Evolutionary conservation across 2,113 vertebrate genomes (phyloP).

Genomic region (Macquaria ambigua): DNA sequence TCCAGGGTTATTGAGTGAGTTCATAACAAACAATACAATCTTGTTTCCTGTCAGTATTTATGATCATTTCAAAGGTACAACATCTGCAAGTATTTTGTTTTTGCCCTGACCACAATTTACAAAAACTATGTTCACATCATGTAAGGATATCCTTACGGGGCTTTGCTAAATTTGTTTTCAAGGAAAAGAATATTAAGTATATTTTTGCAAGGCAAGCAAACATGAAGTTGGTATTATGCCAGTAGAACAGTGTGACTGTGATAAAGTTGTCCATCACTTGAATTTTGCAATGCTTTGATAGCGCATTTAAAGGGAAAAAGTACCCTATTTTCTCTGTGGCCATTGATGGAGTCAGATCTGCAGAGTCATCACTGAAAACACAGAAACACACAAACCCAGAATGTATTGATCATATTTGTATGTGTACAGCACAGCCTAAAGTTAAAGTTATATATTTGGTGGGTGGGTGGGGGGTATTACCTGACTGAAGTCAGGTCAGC

Average conservation of each 20-base stretch:
- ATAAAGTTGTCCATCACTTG: no score
- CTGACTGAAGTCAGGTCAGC: constrained; percentile 18
- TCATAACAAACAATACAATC: no score
- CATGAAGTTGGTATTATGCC: neutral
- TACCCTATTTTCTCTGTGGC: constrained; percentile 64
- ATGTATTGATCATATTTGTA: no score
- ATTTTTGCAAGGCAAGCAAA: neutral
- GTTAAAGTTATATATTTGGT: no score
- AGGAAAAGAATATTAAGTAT: neutral
- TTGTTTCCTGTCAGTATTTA: no score
- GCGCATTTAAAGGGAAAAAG: neutral
- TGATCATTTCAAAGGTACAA: neutral
- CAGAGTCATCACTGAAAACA: constrained; percentile 39
- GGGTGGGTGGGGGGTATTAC: no score
- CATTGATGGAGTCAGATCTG: constrained; percentile 11
- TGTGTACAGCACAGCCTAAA: no score
- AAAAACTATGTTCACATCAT: no score
- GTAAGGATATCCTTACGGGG: no score
- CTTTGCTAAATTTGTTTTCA: neutral
- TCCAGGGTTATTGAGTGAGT: no score
- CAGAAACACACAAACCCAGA: neutral
- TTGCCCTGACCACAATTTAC: no score
- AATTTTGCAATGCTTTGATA: neutral
- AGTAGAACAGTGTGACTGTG: neutral
- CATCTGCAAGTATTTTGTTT: neutral